Base-by-base conservation (phyloP, 2,888 invertebrate species). In the Phyllotreta striolata region DNA sequence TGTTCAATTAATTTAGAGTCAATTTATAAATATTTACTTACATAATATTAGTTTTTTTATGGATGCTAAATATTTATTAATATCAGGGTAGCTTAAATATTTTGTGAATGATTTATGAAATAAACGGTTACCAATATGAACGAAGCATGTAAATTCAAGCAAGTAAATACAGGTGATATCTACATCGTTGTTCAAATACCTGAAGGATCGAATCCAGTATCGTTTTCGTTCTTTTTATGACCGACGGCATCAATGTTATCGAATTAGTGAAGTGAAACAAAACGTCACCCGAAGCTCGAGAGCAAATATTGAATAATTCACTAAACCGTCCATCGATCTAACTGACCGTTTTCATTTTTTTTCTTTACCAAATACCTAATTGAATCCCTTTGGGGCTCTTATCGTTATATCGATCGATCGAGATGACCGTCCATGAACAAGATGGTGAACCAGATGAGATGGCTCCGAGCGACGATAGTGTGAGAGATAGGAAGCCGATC, bases 271-370 rank as follows among this genome's bases (percentile, higher is more conserved):
- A 52, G 52, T 52, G 39, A 52, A 52, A 38, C 52, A 38, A 52
- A 51, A 58, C 54, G 54, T 63, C 58, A 47, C 63, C 63, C 56
- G 57, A 40, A 63, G 58, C 58, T 14, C 12, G 44, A 44, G 46
- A 57, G 68, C 57, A 59, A 66, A 68, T 68, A 66, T 66, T 66
- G 66, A 66, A 68, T 68, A 60, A 64, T 66, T 61, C 63, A 64
- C 56, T 49, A 41, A 54, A 46, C 61, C 59, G 62, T 61, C 54
- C 47, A 62, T 59, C 59, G 55, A 52, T 51, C 62, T 63, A 66
- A 63, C 66, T 63, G 65, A 59, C 64, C 65, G 59, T 59, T 59
- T 64, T 57, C 56, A 51, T 52, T 64, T 66, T 68, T 63, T 66
- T 63, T 52, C 12, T 52, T 24, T 24, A 24, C 24, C 24, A 24